phyloP scores from a whole-genome alignment of 2,888 invertebrate genomes.

The Mactromeris polynyma region DNA sequence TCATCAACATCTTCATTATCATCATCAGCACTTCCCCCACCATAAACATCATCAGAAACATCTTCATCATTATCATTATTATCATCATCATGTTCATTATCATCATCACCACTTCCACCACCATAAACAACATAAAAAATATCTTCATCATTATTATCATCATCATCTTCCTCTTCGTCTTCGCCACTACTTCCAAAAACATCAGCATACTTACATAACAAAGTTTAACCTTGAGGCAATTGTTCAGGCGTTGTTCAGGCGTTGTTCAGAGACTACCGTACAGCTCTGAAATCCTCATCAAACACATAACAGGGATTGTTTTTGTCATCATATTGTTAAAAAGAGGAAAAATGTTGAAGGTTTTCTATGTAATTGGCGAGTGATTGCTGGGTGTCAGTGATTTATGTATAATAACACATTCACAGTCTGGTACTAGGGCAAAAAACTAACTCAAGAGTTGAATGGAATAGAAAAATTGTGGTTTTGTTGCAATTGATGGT shows the following conservation, averaged over 20 bases:
- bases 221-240: not conserved
- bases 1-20: not conserved
- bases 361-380: not conserved
- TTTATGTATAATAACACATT: not conserved
- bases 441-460: too few relatives aligned
- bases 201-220: not conserved
- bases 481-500: too few relatives aligned
- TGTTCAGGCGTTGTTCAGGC: not conserved
- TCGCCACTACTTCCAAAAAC: not conserved
- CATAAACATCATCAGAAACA: not conserved
- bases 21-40: not conserved
- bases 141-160: not conserved
- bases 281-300: not conserved
- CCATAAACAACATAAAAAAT: not conserved
- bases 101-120: not conserved
- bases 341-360: not conserved
- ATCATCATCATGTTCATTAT: not conserved
- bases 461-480: too few relatives aligned
- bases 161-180: not conserved
- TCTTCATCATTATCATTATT: not conserved
- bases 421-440: too few relatives aligned
- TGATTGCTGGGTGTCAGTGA: not conserved
- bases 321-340: slow-evolving; percentile 2
- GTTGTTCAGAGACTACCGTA: not conserved
- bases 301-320: not conserved